Percentiles rank a stretch among this genome's conserved stretches.
Evolutionary conservation across 2,888 invertebrate species (phyloP).

Genomic region (Tachystola acroxantha): DNA sequence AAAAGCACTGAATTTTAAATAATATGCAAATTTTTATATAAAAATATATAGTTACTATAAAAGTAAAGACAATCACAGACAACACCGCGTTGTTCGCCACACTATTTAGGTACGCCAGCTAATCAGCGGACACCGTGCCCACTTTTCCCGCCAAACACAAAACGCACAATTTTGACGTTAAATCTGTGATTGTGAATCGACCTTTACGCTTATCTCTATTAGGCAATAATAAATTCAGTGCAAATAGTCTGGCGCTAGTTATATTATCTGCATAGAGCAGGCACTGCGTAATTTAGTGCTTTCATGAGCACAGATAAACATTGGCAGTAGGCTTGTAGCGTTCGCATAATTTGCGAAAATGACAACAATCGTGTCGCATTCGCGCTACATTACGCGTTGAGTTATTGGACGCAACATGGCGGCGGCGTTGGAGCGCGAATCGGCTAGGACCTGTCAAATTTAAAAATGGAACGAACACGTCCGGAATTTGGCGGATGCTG

Average conservation of each 20-base stretch:
- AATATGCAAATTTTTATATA: too few species aligned
- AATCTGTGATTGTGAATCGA: not conserved
- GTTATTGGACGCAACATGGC: slow-evolving; percentile 45
- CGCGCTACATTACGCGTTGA: slow-evolving; percentile 66
- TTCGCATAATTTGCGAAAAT: slow-evolving; percentile 71
- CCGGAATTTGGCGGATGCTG: slow-evolving; percentile 66
- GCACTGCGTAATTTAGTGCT: slow-evolving; percentile 57
- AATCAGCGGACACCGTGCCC: too few species aligned
- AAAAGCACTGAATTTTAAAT: too few species aligned
- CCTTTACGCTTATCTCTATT: slow-evolving; percentile 4
- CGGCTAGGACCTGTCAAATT: slow-evolving; percentile 69
- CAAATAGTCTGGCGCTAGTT: slow-evolving; percentile 36
- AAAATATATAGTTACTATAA: too few species aligned
- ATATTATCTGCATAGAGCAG: slow-evolving; percentile 51
- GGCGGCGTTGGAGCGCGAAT: slow-evolving; percentile 15
- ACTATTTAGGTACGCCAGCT: too few species aligned
- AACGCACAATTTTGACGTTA: too few species aligned
- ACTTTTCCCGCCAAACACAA: too few species aligned
- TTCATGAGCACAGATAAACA: slow-evolving; percentile 66
- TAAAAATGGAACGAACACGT: slow-evolving; percentile 73
- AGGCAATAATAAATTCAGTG: slow-evolving; percentile 19
- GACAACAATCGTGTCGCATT: slow-evolving; percentile 67
- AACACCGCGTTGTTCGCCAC: too few species aligned
- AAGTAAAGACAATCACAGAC: too few species aligned
- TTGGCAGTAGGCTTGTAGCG: slow-evolving; percentile 56